These are phyloP conservation scores for Pandemis cinnamomeana DNA, from an alignment of 2,888 invertebrate species.

Conservation along the genomic window DNA sequence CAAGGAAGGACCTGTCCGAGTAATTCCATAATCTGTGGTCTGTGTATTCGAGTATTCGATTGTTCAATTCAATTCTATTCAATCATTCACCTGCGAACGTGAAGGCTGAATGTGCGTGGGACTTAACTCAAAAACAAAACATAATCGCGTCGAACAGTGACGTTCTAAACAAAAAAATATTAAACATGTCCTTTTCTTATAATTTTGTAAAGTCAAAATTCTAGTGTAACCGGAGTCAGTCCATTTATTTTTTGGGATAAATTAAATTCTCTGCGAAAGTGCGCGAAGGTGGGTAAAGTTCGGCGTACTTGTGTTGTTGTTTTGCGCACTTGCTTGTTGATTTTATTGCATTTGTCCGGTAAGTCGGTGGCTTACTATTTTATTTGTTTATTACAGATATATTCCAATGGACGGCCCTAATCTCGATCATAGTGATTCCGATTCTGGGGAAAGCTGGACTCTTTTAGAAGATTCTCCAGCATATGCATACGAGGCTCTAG, in stretches of 20 bases:
- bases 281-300: conserved; percentile 52
- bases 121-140: conserved; percentile 46
- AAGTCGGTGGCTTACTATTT: conserved; percentile 24
- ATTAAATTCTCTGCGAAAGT: conserved; percentile 52
- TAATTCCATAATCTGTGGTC: too few relatives aligned
- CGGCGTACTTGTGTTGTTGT: conserved; percentile 44
- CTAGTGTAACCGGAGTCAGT: conserved; percentile 57
- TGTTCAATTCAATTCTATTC: conserved; percentile 16
- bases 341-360: conserved; percentile 33
- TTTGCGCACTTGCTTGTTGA: conserved; percentile 33
- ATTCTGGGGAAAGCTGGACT: conserved; percentile 82
- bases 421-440: conserved; percentile 79
- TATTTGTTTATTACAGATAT: conserved; percentile 44
- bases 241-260: conserved; percentile 48
- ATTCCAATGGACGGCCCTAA: conserved; percentile 70
- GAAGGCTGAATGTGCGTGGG: conserved; percentile 33
- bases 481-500: conserved; percentile 61
- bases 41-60: not conserved
- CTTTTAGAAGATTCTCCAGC: conserved; percentile 66
- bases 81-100: conserved; percentile 18
- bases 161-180: conserved; percentile 57
- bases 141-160: conserved; percentile 51
- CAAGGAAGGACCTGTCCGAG: too few relatives aligned
- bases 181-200: conserved; percentile 57
- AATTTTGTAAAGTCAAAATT: conserved; percentile 60